Percentiles rank a stretch among this genome's conserved stretches.
Evolutionary conservation across 2,888 invertebrate genomes (phyloP).

Genomic region (Meteorus colon): DNA sequence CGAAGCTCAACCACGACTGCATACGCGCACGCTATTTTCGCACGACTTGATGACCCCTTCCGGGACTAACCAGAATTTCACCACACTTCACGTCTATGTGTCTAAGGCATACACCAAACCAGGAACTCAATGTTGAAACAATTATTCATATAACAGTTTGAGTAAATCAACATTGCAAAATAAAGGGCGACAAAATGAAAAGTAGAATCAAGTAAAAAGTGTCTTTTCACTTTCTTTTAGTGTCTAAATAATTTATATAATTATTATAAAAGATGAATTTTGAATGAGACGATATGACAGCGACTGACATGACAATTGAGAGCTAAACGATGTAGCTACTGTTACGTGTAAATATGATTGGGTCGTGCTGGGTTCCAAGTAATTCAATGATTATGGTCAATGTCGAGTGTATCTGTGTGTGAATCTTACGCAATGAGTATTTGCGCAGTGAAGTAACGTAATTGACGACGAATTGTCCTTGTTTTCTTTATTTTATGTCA

Average conservation of each 20-base stretch:
- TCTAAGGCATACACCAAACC: not conserved
- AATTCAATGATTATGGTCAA: conserved; percentile 58
- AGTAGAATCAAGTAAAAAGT: not conserved
- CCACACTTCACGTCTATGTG: conserved; percentile 15
- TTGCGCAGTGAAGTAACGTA: not conserved
- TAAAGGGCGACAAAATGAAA: not conserved
- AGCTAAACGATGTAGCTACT: not conserved
- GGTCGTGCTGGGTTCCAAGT: conserved; percentile 44
- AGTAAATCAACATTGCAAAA: not conserved
- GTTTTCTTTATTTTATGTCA: not conserved
- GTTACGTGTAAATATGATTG: not conserved
- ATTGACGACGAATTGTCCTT: not conserved
- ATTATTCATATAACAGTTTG: not conserved
- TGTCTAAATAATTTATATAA: not conserved
- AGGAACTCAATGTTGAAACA: not conserved
- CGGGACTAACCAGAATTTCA: conserved; percentile 21
- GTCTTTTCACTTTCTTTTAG: not conserved
- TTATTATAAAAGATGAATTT: not conserved
- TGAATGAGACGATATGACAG: conserved; percentile 30
- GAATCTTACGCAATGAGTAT: conserved; percentile 45
- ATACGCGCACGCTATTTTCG: conserved; percentile 54
- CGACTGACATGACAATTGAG: conserved; percentile 17
- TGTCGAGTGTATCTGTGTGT: conserved; percentile 44
- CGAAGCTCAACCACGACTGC: conserved; percentile 46
- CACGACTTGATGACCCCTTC: conserved; percentile 46